A percentile compares a stretch with the other conserved stretches of the same genome.
Evolutionary conservation across 2,113 vertebrate species (phyloP).

Genomic region (Heterotis niloticus): DNA sequence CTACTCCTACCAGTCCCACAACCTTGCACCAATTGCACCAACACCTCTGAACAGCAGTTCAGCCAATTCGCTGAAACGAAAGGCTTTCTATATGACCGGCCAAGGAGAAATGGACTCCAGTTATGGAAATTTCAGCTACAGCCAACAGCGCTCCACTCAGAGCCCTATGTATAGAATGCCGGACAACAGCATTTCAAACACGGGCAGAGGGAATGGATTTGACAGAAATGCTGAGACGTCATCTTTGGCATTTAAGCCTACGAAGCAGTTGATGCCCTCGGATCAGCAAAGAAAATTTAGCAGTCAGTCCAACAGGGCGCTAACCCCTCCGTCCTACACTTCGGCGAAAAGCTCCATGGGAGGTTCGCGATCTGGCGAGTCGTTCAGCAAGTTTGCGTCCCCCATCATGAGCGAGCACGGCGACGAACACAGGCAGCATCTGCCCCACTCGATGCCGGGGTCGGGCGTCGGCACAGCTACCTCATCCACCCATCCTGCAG

Average conservation of each 20-base stretch:
- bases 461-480: slow-evolving; percentile 80
- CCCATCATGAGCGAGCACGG: slow-evolving; percentile 81
- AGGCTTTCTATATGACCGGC: slow-evolving; percentile 93
- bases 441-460: slow-evolving; percentile 80
- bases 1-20: slow-evolving; percentile 92
- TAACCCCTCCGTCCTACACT: slow-evolving; percentile 85
- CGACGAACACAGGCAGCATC: slow-evolving; percentile 83
- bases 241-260: slow-evolving; percentile 87
- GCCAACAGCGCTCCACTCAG: slow-evolving; percentile 84
- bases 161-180: slow-evolving; percentile 92
- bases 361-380: slow-evolving; percentile 79
- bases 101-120: slow-evolving; percentile 89
- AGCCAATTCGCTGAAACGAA: slow-evolving; percentile 88
- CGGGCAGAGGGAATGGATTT: slow-evolving; percentile 80
- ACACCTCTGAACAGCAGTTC: slow-evolving; percentile 83
- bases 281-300: slow-evolving; percentile 91
- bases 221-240: slow-evolving; percentile 83
- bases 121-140: slow-evolving; percentile 90
- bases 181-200: slow-evolving; percentile 85
- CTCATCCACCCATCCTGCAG: slow-evolving; percentile 83
- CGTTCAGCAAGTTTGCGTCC: slow-evolving; percentile 82
- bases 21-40: slow-evolving; percentile 81
- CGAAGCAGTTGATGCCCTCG: slow-evolving; percentile 83
- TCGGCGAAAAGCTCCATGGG: slow-evolving; percentile 76
- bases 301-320: slow-evolving; percentile 79